Conservation (phyloP, 2,888 invertebrate genomes). For the Eupithecia insigniata region DNA sequence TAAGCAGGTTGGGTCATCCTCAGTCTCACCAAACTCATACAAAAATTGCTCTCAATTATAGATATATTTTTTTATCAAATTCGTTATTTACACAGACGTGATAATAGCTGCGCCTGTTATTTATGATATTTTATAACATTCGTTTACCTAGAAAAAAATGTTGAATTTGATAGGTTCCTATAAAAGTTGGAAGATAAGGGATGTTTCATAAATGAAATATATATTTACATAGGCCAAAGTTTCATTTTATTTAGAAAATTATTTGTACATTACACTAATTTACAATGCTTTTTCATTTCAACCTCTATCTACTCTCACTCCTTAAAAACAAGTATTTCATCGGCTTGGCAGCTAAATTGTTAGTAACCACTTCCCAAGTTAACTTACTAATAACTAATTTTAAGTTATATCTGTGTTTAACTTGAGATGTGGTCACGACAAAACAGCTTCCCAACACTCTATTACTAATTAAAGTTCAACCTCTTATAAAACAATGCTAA, state of each 20-base stretch:
- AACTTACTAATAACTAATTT: neutral
- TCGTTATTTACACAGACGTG: no score
- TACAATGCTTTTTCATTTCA: conserved; percentile 52
- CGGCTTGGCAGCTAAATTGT: conserved; percentile 1
- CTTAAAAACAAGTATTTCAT: conserved; percentile 48
- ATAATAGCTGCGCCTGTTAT: no score
- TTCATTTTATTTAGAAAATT: conserved; percentile 83
- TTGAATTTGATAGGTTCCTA: neutral
- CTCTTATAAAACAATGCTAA: conserved; percentile 16
- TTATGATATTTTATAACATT: no score
- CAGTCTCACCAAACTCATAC: no score
- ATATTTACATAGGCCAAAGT: conserved; percentile 79
- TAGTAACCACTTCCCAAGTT: neutral
- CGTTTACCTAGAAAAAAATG: no score
- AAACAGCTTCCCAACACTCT: conserved; percentile 51
- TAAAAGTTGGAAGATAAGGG: neutral
- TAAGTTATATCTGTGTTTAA: neutral
- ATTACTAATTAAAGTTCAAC: conserved; percentile 52
- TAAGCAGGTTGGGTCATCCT: no score
- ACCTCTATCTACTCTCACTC: conserved; percentile 61
- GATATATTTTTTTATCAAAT: no score
- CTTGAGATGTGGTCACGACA: conserved; percentile 3
- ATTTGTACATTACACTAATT: conserved; percentile 79
- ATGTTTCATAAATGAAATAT: conserved; percentile 54
- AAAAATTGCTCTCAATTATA: no score